Evolutionary conservation across 2,888 invertebrate species (phyloP), one percentile per base, ranked within the genome.

Genomic region (Calliphora vomitoria): DNA sequence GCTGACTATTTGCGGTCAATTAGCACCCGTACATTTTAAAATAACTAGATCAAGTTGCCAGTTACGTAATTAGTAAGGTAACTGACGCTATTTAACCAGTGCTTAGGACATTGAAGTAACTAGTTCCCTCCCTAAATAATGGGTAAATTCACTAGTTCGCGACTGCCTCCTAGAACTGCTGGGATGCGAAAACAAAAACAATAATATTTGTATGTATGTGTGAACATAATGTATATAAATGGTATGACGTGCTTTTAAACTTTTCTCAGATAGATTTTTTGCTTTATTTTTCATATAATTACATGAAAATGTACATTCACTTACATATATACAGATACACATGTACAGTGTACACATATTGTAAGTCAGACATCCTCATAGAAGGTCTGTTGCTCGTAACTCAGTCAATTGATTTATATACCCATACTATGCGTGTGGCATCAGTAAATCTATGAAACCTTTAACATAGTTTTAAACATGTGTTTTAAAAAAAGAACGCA

Each of bases 321-420:
- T 31, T 62, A 41, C 15, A 41, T 58, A 13, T 60, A 60, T 15
- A 60, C 13, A 62, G n/a, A 11, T 62, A 62, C 6, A 0, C 8
- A 62, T 4, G 15, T 25, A 25, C n/a, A n/a, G n/a, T 25, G 1
- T 62, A 62, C 6, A 0, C 8, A 62, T 3, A 35, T 2, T 13
- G 66, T 69, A 38, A 13, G 13, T 50, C 25, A 25, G 58, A 50
- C 50, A 50, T 60, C 13, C 4, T 3, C 31, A 58, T 15, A 66
- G 38, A 58, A 13, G 66, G 71, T 60, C n/a, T 78, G 76, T 58
- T 82, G 60, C 62, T 69, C 13, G 60, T 78, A 68, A 78, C 60
- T 82, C 74, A 80, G 60, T 10, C 80, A 80, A 83, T 83, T 87
- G 86, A 87, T 87, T 84, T 87, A 78, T 78, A 71, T 78, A 78